Percentiles rank a stretch among this genome's conserved stretches.
These are phyloP conservation scores for Corella eumyota DNA, from an alignment of 23 tunicate genomes.

Conservation along the genomic window DNA sequence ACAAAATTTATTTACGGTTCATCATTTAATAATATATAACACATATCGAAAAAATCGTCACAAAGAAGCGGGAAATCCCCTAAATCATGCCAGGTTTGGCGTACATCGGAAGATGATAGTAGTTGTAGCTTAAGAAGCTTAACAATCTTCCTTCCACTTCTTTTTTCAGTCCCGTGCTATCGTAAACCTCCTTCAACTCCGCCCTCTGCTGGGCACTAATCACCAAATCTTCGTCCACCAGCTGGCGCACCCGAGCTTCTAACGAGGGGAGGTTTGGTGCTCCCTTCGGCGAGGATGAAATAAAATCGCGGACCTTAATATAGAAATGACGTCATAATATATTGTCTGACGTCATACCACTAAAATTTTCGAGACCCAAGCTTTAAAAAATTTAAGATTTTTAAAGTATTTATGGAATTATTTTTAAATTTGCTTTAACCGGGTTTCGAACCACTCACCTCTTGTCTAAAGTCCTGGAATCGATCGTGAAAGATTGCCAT, in stretches of 20 bases:
- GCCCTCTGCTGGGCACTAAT: slow-evolving; percentile 42
- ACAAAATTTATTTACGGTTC: too few relatives aligned
- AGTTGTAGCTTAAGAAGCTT: slow-evolving; percentile 80
- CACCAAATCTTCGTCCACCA: slow-evolving; percentile 66
- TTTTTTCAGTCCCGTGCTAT: slow-evolving; percentile 32
- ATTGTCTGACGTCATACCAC: too few relatives aligned
- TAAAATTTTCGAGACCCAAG: too few relatives aligned
- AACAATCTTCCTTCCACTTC: slow-evolving; percentile 52
- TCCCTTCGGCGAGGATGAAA: slow-evolving; percentile 33
- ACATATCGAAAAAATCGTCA: too few relatives aligned
- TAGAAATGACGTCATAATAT: too few relatives aligned
- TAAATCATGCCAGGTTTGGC: slow-evolving; percentile 97
- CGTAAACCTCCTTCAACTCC: slow-evolving; percentile 23
- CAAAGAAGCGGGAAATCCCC: too few relatives aligned
- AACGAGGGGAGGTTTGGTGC: slow-evolving; percentile 56
- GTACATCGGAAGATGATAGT: slow-evolving; percentile 93
- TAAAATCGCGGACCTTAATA: slow-evolving; percentile 67
- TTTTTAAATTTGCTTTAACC: neutral
- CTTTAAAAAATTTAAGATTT: too few relatives aligned
- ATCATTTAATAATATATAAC: too few relatives aligned
- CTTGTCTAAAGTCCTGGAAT: slow-evolving; percentile 86
- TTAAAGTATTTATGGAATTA: too few relatives aligned
- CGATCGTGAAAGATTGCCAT: slow-evolving; percentile 84
- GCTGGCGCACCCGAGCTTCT: slow-evolving; percentile 51
- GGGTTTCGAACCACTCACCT: slow-evolving; percentile 39